These are phyloP conservation scores for Trachythela sp. DNA, from an alignment of 64 coral and sea anemone genomes.

Conservation along the genomic window DNA sequence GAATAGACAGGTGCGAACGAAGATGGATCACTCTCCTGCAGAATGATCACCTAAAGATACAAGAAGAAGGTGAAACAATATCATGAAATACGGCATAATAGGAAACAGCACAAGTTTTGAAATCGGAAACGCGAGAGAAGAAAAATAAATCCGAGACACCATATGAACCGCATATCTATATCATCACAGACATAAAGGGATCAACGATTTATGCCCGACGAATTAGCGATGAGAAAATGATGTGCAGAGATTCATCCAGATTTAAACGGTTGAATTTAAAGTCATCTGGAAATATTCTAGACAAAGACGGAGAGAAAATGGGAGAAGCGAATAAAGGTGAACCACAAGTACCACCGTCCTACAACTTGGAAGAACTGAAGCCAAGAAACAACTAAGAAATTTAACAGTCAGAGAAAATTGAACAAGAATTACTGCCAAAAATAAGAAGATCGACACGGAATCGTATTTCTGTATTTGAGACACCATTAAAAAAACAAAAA, in stretches of 20 bases:
- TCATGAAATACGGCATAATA: background rate
- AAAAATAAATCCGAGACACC: background rate
- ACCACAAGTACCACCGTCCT: background rate
- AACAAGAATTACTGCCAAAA: background rate
- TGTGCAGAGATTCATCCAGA: slow-evolving; percentile 14
- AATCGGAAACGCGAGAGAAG: background rate
- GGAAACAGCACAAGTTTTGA: background rate
- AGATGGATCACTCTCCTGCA: background rate
- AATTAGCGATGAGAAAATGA: background rate
- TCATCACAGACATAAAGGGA: background rate
- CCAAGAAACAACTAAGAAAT: background rate
- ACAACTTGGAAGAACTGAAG: background rate
- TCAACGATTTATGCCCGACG: background rate
- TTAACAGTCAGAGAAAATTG: background rate
- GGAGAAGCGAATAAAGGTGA: background rate
- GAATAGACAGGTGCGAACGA: background rate
- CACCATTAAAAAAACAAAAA: background rate
- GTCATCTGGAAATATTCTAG: background rate
- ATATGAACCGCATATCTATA: slow-evolving; percentile 3
- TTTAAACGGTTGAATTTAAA: background rate
- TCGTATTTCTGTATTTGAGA: background rate
- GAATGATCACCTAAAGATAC: background rate
- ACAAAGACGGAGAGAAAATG: background rate
- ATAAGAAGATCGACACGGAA: slow-evolving; percentile 4
- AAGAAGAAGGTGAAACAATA: background rate